A percentile compares a stretch with the other conserved stretches of the same genome.
phyloP scores from a whole-genome alignment of 2,888 invertebrate genomes.

The Mimachlamys varia region DNA sequence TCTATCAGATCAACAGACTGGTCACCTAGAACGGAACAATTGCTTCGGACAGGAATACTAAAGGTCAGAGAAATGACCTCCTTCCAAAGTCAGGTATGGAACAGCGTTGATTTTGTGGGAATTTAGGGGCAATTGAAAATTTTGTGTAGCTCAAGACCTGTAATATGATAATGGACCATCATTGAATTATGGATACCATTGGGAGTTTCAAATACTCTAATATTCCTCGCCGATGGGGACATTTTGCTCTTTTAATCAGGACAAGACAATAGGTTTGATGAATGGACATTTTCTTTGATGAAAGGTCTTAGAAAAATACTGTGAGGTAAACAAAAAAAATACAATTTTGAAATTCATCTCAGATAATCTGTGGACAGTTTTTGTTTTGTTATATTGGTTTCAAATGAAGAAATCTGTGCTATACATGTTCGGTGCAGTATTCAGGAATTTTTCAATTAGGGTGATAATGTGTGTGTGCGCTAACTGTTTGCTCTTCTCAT shows the following conservation, averaged over 20 bases:
- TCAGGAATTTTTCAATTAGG: constrained; percentile 34
- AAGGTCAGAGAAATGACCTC: not conserved
- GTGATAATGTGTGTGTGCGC: not conserved
- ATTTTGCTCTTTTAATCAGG: not conserved
- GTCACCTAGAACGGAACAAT: constrained; percentile 25
- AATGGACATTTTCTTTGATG: not conserved
- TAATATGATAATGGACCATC: not conserved
- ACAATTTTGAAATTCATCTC: not conserved
- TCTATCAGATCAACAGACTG: constrained; percentile 34
- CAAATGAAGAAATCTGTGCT: constrained; percentile 4
- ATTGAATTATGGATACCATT: not conserved
- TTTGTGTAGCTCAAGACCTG: not conserved
- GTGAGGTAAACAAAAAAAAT: not conserved
- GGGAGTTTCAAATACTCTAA: not conserved
- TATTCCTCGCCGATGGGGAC: not conserved
- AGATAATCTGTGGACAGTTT: not conserved
- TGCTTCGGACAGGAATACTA: constrained; percentile 3
- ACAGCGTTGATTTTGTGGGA: constrained; percentile 19
- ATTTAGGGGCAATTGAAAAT: not conserved
- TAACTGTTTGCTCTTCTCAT: not conserved
- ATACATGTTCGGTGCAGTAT: not conserved
- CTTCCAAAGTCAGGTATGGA: constrained; percentile 9
- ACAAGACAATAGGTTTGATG: not conserved
- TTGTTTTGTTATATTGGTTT: not conserved
- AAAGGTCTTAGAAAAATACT: not conserved